These are phyloP conservation scores for Paramuricea clavata DNA, from an alignment of 92 coral and sea anemone genomes.

Conservation along the genomic window DNA sequence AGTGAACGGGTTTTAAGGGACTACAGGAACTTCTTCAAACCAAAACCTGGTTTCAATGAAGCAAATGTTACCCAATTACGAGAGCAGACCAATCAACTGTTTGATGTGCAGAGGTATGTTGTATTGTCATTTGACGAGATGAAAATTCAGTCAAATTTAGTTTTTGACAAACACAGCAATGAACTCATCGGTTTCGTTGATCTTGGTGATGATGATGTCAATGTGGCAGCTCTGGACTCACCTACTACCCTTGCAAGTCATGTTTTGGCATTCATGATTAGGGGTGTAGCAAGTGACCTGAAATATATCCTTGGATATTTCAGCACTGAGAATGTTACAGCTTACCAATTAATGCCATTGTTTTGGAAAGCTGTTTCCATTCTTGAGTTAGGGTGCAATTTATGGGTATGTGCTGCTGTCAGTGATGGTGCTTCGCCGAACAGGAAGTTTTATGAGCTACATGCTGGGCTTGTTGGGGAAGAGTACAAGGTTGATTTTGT, in stretches of 20 bases:
- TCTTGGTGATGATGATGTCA: slow-evolving; percentile 34
- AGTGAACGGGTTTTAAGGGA: slow-evolving; percentile 54
- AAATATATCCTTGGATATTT: slow-evolving; percentile 22
- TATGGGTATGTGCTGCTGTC: background rate
- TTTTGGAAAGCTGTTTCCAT: slow-evolving; percentile 17
- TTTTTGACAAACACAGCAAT: slow-evolving; percentile 17
- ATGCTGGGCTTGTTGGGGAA: background rate
- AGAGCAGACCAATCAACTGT: slow-evolving; percentile 24
- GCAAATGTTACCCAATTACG: slow-evolving; percentile 17
- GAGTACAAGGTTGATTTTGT: background rate
- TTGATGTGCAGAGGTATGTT: slow-evolving; percentile 61
- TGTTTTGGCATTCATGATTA: slow-evolving; percentile 41
- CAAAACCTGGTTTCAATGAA: slow-evolving; percentile 46
- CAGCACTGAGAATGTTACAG: slow-evolving; percentile 7
- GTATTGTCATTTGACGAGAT: slow-evolving; percentile 61
- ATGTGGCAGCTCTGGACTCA: no score
- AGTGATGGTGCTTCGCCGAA: no score
- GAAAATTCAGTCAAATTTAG: slow-evolving; percentile 50
- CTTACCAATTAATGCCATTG: slow-evolving; percentile 33
- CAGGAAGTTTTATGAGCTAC: slow-evolving; percentile 17
- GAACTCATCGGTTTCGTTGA: slow-evolving; percentile 39
- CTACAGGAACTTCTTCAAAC: slow-evolving; percentile 26
- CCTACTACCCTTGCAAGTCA: background rate
- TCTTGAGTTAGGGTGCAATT: background rate
- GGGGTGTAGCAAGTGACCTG: slow-evolving; percentile 47